These are phyloP conservation scores for Rallus limicola DNA, from an alignment of 2,113 vertebrate species.

Conservation along the genomic window DNA sequence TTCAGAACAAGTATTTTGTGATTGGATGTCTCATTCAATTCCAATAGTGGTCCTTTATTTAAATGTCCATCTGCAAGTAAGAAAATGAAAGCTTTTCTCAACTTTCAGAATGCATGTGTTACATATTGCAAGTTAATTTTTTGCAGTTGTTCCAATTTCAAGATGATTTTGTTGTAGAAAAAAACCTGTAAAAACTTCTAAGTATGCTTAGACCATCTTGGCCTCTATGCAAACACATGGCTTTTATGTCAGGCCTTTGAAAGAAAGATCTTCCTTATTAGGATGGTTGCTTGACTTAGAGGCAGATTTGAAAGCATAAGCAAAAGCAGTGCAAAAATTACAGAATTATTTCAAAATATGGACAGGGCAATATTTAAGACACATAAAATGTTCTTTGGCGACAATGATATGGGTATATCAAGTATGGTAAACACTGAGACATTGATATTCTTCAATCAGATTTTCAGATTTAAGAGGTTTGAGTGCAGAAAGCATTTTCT, in stretches of 20 bases:
- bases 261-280: not conserved
- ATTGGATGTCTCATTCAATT: not conserved
- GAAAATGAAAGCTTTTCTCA: not conserved
- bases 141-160: not conserved
- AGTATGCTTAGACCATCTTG: not conserved
- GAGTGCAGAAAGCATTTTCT: not conserved
- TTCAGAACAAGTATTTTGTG: not conserved
- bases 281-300: not conserved
- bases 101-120: not conserved
- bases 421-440: not conserved
- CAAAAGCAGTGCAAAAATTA: not conserved
- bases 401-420: not conserved
- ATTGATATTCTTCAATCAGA: not conserved
- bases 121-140: not conserved
- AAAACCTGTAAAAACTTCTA: not conserved
- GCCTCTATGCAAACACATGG: rapidly evolving
- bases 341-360: not conserved
- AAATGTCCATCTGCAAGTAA: not conserved
- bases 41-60: not conserved
- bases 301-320: not conserved
- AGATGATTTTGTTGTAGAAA: not conserved
- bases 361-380: not conserved
- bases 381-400: not conserved
- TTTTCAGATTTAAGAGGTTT: not conserved
- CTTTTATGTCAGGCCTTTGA: not conserved